These are phyloP conservation scores for Limnodromus scolopaceus DNA, from an alignment of 2,797 vertebrate genomes.

Conservation along the genomic window DNA sequence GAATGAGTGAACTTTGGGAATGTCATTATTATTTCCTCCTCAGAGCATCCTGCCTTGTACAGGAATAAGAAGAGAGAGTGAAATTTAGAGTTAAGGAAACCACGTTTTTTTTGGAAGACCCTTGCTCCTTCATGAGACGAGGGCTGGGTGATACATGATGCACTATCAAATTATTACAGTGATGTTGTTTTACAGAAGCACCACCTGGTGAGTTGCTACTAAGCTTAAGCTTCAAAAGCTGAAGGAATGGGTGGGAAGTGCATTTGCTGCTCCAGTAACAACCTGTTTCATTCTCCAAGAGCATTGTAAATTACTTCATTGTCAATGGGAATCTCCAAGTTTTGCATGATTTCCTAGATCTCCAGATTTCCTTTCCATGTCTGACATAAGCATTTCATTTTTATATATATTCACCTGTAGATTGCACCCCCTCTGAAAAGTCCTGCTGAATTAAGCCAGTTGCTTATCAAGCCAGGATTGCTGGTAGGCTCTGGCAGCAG, in stretches of 20 bases:
- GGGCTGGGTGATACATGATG: fast-evolving
- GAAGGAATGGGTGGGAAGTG: neutral
- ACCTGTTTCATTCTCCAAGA: neutral
- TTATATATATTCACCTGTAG: no score
- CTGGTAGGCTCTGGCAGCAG: neutral
- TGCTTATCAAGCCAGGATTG: neutral
- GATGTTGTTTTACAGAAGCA: neutral
- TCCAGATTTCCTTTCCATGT: neutral
- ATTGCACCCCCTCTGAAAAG: neutral
- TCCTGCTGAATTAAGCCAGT: neutral
- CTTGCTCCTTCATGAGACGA: neutral
- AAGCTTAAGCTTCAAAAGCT: neutral
- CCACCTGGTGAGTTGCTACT: neutral
- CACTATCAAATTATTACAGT: neutral
- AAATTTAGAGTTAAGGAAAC: neutral
- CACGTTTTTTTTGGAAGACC: neutral
- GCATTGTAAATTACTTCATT: neutral
- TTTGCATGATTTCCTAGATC: neutral
- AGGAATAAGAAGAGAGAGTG: neutral
- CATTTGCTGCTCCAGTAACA: neutral
- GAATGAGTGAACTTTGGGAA: neutral
- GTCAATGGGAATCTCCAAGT: no score
- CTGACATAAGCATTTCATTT: neutral
- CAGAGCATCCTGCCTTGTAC: neutral
- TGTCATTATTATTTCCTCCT: neutral